phyloP scores from a whole-genome alignment of 2,113 vertebrate species.

The Apodemus speciosus region DNA sequence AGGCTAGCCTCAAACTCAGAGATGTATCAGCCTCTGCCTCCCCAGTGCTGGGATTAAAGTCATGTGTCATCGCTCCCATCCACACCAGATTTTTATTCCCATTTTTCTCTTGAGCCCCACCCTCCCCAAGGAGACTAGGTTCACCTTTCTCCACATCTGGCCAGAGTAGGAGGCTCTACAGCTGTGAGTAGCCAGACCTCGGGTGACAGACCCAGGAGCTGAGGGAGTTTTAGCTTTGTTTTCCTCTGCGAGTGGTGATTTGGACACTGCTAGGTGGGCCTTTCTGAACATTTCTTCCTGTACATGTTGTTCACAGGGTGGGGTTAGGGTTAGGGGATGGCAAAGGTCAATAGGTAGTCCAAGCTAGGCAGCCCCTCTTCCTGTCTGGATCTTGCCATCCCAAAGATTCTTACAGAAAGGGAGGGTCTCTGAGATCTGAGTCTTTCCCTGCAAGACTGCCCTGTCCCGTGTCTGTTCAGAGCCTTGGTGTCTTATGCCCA shows the following conservation, averaged over 20 bases:
- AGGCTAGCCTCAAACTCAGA: too few species aligned
- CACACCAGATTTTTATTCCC: background rate
- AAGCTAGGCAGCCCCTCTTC: background rate
- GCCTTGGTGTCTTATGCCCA: background rate
- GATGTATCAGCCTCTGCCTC: too few species aligned
- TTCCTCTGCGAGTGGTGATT: background rate
- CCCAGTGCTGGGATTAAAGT: too few species aligned
- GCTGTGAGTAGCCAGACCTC: background rate
- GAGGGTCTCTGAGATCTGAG: background rate
- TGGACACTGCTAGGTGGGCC: background rate
- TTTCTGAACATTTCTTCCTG: background rate
- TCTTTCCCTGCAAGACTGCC: background rate
- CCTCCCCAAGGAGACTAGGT: background rate
- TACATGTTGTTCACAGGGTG: background rate
- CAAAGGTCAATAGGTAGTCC: background rate
- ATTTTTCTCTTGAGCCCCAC: background rate
- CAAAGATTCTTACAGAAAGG: background rate
- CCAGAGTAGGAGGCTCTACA: background rate
- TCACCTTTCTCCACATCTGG: background rate
- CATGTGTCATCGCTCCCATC: too few species aligned
- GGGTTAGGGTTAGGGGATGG: background rate
- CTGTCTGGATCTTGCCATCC: background rate
- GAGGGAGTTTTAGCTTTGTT: background rate
- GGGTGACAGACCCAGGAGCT: background rate
- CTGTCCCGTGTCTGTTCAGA: background rate